phyloP scores from a whole-genome alignment of 2,113 vertebrate species.

The Hippocampus guttulatus region DNA sequence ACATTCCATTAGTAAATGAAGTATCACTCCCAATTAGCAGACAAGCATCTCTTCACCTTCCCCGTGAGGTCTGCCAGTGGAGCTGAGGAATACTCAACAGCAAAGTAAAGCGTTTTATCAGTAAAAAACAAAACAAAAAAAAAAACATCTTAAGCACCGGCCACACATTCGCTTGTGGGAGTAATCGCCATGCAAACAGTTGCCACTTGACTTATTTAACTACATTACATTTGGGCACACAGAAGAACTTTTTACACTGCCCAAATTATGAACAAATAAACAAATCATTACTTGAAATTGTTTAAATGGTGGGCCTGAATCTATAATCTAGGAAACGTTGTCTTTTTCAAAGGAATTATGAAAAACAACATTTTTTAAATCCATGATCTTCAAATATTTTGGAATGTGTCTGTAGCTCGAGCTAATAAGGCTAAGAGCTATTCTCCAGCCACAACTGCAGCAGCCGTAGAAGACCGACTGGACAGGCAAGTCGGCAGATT shows the following conservation, averaged over 20 bases:
- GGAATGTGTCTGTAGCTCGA: no score
- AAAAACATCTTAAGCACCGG: slow-evolving; percentile 20
- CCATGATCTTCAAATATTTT: no score
- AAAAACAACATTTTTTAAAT: no score
- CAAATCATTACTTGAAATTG: no score
- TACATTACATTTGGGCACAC: slow-evolving; percentile 6
- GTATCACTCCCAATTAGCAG: slow-evolving; percentile 58
- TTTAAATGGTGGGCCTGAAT: no score
- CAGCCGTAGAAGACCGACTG: no score
- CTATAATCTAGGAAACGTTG: no score
- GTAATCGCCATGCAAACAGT: slow-evolving; percentile 21
- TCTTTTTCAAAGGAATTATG: no score
- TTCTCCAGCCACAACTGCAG: no score
- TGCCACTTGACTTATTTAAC: slow-evolving; percentile 29
- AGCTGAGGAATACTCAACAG: slow-evolving; percentile 43
- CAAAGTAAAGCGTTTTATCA: slow-evolving; percentile 26
- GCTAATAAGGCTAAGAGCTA: neutral
- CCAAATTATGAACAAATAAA: no score
- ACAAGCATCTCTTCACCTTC: slow-evolving; percentile 57
- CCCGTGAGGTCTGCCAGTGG: slow-evolving; percentile 31
- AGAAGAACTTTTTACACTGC: neutral
- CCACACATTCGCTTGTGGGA: slow-evolving; percentile 14
- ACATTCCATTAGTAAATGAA: slow-evolving; percentile 56
- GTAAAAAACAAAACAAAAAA: slow-evolving; percentile 11
- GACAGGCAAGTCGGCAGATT: no score